Evolutionary conservation across 2,888 invertebrate species (phyloP).

Genomic region (Listrodromus nycthemerus): DNA sequence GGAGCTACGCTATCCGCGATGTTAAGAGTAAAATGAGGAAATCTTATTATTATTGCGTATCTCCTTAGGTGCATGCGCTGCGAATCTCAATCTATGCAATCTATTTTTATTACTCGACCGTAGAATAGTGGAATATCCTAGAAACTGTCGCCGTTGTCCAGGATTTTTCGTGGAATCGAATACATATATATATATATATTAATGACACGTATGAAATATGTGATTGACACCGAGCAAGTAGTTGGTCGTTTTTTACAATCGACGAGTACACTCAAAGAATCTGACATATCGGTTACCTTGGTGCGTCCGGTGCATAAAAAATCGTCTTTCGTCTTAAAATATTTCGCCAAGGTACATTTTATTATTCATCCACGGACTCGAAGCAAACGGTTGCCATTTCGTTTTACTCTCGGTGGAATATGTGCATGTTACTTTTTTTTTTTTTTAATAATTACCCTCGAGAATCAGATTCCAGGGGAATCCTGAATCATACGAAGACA

Average conservation of each 20-base stretch:
- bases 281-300: conserved; percentile 61
- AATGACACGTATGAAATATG: conserved; percentile 4
- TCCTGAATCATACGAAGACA: conserved; percentile 72
- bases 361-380: conserved; percentile 22
- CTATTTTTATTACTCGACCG: conserved; percentile 84
- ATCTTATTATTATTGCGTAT: conserved; percentile 74
- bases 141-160: conserved; percentile 67
- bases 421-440: neutral
- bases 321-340: conserved; percentile 7
- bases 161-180: conserved; percentile 66
- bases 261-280: conserved; percentile 57
- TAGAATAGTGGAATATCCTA: conserved; percentile 71
- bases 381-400: conserved; percentile 45
- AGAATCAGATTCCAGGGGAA: conserved; percentile 54
- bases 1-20: conserved; percentile 41
- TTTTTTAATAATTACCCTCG: conserved; percentile 13
- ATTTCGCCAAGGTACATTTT: conserved; percentile 42
- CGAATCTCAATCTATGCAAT: conserved; percentile 83
- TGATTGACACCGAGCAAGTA: conserved; percentile 37
- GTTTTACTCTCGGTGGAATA: conserved; percentile 23
- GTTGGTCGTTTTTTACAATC: neutral
- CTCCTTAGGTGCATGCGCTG: conserved; percentile 81
- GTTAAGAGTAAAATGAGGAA: conserved; percentile 62
- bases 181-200: neutral
- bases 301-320: conserved; percentile 47